Evolutionary conservation across 2,797 vertebrate genomes (phyloP).

Genomic region (Coluber constrictor): DNA sequence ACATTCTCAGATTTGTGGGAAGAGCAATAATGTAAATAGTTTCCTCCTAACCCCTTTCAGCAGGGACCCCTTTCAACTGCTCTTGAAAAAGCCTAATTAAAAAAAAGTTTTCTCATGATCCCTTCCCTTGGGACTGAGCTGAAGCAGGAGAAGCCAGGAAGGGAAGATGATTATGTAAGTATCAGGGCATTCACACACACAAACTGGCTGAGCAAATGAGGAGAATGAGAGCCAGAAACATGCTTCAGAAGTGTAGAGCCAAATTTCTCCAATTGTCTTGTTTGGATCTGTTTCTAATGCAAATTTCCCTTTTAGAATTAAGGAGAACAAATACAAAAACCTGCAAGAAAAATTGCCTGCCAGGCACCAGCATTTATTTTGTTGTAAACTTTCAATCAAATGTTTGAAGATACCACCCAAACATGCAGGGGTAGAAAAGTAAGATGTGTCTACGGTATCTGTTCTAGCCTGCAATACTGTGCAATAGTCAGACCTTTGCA

Average conservation of each 20-base stretch:
- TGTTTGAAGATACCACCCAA: neutral
- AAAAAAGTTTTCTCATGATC: neutral
- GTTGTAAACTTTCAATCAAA: neutral
- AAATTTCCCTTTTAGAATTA: neutral
- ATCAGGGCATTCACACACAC: neutral
- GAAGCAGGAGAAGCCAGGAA: neutral
- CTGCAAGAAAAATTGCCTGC: neutral
- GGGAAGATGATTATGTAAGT: neutral
- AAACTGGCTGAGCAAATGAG: neutral
- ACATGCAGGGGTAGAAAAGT: neutral
- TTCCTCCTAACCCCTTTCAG: neutral
- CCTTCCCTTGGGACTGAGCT: neutral
- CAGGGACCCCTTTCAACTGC: neutral
- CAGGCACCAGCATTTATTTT: neutral
- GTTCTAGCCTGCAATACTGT: neutral
- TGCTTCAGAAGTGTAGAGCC: neutral
- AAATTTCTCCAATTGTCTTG: fast-evolving
- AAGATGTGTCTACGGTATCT: neutral
- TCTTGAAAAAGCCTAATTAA: neutral
- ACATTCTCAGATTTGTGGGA: neutral
- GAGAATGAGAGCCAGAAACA: neutral
- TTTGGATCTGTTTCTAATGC: neutral
- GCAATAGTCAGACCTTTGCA: neutral
- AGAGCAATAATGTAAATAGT: neutral
- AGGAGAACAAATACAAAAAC: neutral